phyloP scores from a whole-genome alignment of 2,113 vertebrate genomes.

The Myrmophylax atrothorax region DNA sequence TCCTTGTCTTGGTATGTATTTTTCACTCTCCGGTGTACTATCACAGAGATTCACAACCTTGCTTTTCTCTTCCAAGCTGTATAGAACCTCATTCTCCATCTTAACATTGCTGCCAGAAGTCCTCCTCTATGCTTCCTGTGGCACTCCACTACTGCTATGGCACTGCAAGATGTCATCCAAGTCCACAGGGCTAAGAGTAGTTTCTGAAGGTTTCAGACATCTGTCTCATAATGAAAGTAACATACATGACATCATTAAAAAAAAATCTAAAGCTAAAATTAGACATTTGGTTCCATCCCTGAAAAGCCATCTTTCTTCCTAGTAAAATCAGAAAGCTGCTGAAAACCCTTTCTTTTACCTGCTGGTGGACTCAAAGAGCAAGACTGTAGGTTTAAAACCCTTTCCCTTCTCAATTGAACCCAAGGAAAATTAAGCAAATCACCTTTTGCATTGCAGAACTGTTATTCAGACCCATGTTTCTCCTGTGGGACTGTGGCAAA shows the following conservation, averaged over 20 bases:
- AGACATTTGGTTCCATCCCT: neutral
- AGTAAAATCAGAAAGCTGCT: neutral
- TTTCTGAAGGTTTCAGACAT: neutral
- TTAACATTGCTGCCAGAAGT: neutral
- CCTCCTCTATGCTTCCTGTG: neutral
- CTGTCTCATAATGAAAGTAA: neutral
- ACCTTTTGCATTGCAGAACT: neutral
- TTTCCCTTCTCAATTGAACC: neutral
- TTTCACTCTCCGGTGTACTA: neutral
- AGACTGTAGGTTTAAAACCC: neutral
- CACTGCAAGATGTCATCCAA: neutral
- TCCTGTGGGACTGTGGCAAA: neutral
- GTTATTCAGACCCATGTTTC: neutral
- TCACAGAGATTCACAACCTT: neutral
- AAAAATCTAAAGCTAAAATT: neutral
- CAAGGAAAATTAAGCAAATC: neutral
- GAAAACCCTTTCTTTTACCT: neutral
- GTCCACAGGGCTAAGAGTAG: neutral
- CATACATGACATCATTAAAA: neutral
- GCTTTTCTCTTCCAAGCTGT: neutral
- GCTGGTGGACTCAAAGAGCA: neutral
- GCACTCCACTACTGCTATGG: neutral
- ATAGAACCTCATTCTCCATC: neutral
- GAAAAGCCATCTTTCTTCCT: neutral
- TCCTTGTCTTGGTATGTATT: neutral